These are phyloP conservation scores for Pantherophis alleghaniensis DNA, from an alignment of 2,797 vertebrate genomes.

Conservation along the genomic window DNA sequence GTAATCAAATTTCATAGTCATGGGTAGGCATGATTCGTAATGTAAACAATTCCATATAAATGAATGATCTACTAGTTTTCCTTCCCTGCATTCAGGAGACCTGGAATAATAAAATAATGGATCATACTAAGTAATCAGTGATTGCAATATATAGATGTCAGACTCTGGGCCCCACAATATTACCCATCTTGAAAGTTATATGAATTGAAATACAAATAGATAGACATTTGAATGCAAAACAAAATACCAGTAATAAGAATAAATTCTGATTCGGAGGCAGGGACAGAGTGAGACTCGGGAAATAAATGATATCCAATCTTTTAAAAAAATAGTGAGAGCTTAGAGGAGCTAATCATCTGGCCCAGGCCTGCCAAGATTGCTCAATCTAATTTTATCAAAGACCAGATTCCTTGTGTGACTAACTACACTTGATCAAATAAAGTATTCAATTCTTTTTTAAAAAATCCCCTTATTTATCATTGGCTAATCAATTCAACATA, in stretches of 20 bases:
- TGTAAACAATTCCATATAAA: background rate
- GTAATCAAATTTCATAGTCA: background rate
- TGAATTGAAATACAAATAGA: background rate
- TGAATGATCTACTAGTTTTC: background rate
- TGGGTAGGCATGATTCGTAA: background rate
- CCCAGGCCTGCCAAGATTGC: background rate
- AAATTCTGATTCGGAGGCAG: background rate
- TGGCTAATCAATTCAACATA: background rate
- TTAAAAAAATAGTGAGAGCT: background rate
- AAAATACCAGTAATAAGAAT: background rate
- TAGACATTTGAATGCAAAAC: background rate
- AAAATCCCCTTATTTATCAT: background rate
- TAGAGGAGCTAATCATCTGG: background rate
- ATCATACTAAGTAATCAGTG: background rate
- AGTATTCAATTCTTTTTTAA: background rate
- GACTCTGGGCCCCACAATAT: background rate
- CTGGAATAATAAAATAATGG: background rate
- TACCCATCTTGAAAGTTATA: background rate
- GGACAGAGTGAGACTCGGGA: background rate
- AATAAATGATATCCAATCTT: background rate
- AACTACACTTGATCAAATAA: background rate
- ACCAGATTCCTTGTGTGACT: background rate
- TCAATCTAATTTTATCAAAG: background rate
- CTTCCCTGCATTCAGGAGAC: background rate
- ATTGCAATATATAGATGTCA: background rate